Conservation (phyloP, 1,140 invertebrate species). For the Manduca sexta region DNA sequence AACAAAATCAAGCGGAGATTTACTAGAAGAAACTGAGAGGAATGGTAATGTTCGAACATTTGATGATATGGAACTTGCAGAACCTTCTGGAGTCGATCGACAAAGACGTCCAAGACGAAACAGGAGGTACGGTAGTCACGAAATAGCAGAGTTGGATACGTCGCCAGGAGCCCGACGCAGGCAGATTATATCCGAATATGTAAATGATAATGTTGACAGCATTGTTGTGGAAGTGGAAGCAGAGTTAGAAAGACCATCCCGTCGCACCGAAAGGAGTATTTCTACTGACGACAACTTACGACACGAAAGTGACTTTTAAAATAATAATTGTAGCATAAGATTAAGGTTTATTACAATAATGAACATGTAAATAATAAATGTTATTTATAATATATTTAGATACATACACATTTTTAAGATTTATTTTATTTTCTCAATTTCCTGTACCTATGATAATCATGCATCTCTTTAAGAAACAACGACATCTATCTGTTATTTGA, state of each 20-base stretch:
- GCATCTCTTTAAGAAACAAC: too few relatives aligned
- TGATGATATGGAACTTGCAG: conserved; percentile 44
- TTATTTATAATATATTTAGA: not conserved
- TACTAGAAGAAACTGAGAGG: conserved; percentile 62
- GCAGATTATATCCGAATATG: conserved; percentile 43
- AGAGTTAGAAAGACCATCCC: conserved; percentile 41
- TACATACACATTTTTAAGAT: not conserved
- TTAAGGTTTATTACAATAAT: too few relatives aligned
- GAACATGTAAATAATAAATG: not conserved
- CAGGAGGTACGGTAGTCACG: conserved; percentile 55
- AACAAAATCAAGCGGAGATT: conserved; percentile 70
- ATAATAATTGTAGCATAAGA: too few relatives aligned
- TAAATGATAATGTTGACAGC: conserved; percentile 26
- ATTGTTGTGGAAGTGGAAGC: conserved; percentile 49
- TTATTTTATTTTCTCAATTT: too few relatives aligned
- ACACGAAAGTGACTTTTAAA: conserved; percentile 58
- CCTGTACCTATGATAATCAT: too few relatives aligned
- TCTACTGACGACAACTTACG: conserved; percentile 41
- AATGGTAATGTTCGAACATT: conserved; percentile 43
- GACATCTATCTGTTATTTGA: too few relatives aligned
- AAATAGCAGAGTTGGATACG: conserved; percentile 57
- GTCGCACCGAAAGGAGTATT: conserved; percentile 34
- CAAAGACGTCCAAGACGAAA: conserved; percentile 44
- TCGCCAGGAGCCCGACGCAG: conserved; percentile 55
- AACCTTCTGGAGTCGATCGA: conserved; percentile 29